Conservation (phyloP, 2,888 invertebrate genomes). For the Brenthis daphne region DNA sequence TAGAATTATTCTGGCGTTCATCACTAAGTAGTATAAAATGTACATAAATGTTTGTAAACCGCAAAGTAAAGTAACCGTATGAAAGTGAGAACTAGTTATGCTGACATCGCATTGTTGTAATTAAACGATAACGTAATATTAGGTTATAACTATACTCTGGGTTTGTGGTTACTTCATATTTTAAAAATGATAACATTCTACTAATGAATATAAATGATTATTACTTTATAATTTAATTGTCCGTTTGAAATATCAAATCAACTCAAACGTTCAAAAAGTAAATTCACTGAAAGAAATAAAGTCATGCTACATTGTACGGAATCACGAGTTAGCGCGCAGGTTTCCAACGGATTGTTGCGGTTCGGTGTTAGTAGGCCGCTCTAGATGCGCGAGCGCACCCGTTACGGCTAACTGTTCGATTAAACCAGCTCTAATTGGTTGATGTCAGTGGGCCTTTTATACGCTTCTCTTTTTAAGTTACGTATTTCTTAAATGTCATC, state of each 20-base stretch:
- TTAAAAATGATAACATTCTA: no score
- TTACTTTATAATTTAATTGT: no score
- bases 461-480: conserved; percentile 11
- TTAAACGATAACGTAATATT: conserved; percentile 24
- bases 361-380: conserved; percentile 77
- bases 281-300: conserved; percentile 1
- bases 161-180: background rate
- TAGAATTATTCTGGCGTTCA: conserved; percentile 1
- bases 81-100: conserved; percentile 29
- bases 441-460: conserved; percentile 51
- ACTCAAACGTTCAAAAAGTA: background rate
- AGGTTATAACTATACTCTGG: background rate
- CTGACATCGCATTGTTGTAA: conserved; percentile 28
- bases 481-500: background rate
- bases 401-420: conserved; percentile 78
- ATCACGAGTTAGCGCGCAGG: conserved; percentile 22
- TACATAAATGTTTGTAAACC: conserved; percentile 14
- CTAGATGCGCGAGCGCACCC: conserved; percentile 67
- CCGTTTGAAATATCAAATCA: background rate
- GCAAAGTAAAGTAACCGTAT: conserved; percentile 35
- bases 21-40: background rate
- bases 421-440: conserved; percentile 50
- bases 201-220: no score
- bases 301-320: conserved; percentile 13
- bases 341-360: conserved; percentile 45